phyloP scores from a whole-genome alignment of 2,113 vertebrate species.

The Felis catus region F.catus_Fca126_mat1.0 CM031412.1:113453001-113453500 shows the following conservation, averaged over 20 bases:
- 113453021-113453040: not conserved
- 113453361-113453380: not conserved
- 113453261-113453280: slow-evolving; percentile 34
- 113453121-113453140: not conserved
- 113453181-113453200: not conserved
- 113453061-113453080: slow-evolving; percentile 37
- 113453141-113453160: not conserved
- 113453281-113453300: slow-evolving; percentile 28
- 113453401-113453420: not conserved
- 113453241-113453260: not conserved
- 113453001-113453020: not conserved
- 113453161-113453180: not conserved
- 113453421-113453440: rapidly evolving
- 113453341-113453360: not conserved
- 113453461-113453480: not conserved
- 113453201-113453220: not conserved
- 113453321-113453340: not conserved
- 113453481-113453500: not conserved
- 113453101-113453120: not conserved
- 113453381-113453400: not conserved
- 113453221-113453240: no score
- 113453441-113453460: not conserved
- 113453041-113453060: slow-evolving; percentile 21
- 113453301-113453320: not conserved
- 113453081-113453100: not conserved